Evolutionary conservation across 2,888 invertebrate species (phyloP).

Genomic region (Andrena minutula): DNA sequence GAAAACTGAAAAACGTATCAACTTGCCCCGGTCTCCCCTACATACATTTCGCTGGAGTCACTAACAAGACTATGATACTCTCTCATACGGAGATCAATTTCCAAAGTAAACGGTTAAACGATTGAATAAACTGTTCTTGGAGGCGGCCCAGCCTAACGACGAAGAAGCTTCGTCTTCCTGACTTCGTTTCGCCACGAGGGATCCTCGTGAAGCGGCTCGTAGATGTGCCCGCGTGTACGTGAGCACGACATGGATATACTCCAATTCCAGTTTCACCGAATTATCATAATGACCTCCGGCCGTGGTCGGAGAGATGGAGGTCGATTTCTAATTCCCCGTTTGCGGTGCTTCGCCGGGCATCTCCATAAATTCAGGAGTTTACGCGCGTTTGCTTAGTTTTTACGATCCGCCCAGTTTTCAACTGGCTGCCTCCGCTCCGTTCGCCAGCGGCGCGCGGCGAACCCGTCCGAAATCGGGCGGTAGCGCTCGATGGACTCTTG

Average conservation of each 20-base stretch:
- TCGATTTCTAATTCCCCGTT: conserved; percentile 80
- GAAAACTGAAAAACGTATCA: too few relatives aligned
- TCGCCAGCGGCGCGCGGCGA: neutral
- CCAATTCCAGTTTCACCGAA: conserved; percentile 78
- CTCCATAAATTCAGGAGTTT: conserved; percentile 78
- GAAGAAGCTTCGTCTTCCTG: conserved; percentile 10
- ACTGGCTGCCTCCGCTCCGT: conserved; percentile 23
- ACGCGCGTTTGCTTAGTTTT: conserved; percentile 77
- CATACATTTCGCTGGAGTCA: too few relatives aligned
- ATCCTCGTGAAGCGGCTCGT: neutral
- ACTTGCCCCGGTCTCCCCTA: too few relatives aligned
- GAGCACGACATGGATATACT: conserved; percentile 65
- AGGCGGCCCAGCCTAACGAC: conserved; percentile 3
- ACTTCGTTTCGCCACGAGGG: conserved; percentile 33
- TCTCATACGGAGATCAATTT: neutral
- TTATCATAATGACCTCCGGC: conserved; percentile 75
- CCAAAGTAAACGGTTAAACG: neutral
- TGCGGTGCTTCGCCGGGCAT: conserved; percentile 70
- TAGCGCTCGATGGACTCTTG: conserved; percentile 32
- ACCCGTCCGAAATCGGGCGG: conserved; percentile 43
- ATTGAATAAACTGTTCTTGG: neutral
- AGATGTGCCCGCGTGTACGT: conserved; percentile 19
- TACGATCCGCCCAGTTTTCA: conserved; percentile 75
- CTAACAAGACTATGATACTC: too few relatives aligned
- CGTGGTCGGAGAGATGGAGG: conserved; percentile 73